These are phyloP conservation scores for Philhelius pedissequus DNA, from an alignment of 2,888 invertebrate genomes.

Conservation along the genomic window DNA sequence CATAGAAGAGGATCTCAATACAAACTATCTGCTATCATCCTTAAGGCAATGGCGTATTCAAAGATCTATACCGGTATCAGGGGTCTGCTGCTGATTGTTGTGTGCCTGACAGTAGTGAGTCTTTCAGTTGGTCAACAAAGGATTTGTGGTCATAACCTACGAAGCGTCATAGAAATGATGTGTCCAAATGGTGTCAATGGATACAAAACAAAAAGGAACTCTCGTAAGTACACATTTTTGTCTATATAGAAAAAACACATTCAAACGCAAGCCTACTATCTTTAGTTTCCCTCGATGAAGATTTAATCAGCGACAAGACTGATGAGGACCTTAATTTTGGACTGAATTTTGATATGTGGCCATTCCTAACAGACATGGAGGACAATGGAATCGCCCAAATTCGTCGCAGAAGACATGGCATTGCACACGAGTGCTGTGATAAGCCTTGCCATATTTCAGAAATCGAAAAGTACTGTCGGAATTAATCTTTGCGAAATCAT, in stretches of 20 bases:
- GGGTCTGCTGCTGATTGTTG: neutral
- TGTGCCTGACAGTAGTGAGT: neutral
- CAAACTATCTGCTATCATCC: neutral
- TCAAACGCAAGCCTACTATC: neutral
- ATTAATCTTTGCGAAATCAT: neutral
- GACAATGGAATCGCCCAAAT: constrained; percentile 69
- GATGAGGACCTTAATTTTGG: constrained; percentile 3
- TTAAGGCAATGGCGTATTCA: neutral
- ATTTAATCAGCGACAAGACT: neutral
- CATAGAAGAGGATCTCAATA: neutral
- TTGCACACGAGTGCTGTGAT: constrained; percentile 73
- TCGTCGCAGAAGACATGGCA: constrained; percentile 71
- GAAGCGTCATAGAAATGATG: constrained; percentile 21
- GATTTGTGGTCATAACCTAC: constrained; percentile 10
- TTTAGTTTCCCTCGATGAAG: constrained; percentile 13
- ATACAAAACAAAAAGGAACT: constrained; percentile 18
- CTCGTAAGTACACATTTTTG: constrained; percentile 12
- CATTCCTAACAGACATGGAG: constrained; percentile 70
- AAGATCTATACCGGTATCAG: neutral
- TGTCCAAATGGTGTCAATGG: constrained; percentile 23
- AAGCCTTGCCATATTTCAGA: constrained; percentile 71
- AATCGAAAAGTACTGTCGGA: constrained; percentile 70
- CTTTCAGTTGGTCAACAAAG: neutral
- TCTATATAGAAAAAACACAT: neutral
- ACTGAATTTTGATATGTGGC: constrained; percentile 33